phyloP scores from a whole-genome alignment of 1,140 invertebrate species.

The Brachionus asplanchnoidis region DNA sequence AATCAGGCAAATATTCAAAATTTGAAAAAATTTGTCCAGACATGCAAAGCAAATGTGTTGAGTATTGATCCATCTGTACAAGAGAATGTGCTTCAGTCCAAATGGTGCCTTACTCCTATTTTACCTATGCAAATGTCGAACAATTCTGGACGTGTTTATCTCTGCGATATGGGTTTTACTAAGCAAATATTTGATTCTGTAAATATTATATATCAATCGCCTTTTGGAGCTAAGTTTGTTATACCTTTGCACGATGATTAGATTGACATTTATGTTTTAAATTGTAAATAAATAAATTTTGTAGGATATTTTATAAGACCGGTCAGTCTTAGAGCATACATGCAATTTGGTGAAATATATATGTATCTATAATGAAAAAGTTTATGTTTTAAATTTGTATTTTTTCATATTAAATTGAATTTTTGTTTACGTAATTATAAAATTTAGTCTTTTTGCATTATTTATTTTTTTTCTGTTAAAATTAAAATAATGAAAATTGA shows the following conservation, averaged over 20 bases:
- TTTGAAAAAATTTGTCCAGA: conserved; percentile 65
- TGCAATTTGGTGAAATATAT: neutral
- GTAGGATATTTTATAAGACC: neutral
- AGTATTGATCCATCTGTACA: conserved; percentile 72
- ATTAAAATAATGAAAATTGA: neutral
- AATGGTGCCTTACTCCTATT: conserved; percentile 70
- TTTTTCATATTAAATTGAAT: neutral
- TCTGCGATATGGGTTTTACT: conserved; percentile 79
- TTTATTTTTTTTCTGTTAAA: conserved; percentile 3
- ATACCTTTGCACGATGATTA: conserved; percentile 68
- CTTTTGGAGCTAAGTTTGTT: conserved; percentile 79
- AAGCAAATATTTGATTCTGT: conserved; percentile 69
- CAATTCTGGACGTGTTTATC: conserved; percentile 72
- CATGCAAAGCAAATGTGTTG: conserved; percentile 70
- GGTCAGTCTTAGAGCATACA: neutral
- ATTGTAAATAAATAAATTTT: conserved; percentile 23
- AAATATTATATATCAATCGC: conserved; percentile 74
- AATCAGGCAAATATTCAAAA: conserved; percentile 36
- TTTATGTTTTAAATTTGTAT: neutral
- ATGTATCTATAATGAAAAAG: neutral
- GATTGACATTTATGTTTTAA: conserved; percentile 1
- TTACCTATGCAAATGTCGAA: conserved; percentile 62
- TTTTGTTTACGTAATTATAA: neutral
- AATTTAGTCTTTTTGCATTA: neutral
- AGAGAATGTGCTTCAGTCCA: conserved; percentile 62